phyloP scores from a whole-genome alignment of 92 coral and sea anemone species.

The Siderastrea radians region DNA sequence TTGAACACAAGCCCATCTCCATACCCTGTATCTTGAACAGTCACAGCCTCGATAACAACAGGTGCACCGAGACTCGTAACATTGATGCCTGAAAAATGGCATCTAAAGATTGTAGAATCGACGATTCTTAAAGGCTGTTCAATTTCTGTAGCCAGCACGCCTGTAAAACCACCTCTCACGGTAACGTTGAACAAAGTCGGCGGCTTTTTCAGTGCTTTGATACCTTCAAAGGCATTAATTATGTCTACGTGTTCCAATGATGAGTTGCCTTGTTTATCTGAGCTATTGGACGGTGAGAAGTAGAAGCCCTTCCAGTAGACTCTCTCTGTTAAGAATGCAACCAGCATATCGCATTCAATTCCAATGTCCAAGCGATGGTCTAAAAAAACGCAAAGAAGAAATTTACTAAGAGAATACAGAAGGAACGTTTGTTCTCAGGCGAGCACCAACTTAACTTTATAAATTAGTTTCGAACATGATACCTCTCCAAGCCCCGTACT shows the following conservation, averaged over 20 bases:
- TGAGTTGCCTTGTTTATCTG: not conserved
- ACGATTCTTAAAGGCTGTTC: not conserved
- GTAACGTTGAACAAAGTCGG: constrained; percentile 2
- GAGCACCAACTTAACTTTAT: too few relatives aligned
- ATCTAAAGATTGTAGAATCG: not conserved
- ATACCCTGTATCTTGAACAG: constrained; percentile 9
- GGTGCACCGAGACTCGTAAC: not conserved
- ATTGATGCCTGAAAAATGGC: not conserved
- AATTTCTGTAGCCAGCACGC: constrained; percentile 16
- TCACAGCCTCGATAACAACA: not conserved
- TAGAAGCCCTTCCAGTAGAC: constrained; percentile 58
- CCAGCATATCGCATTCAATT: constrained; percentile 41
- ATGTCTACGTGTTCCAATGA: constrained; percentile 37
- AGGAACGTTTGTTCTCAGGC: too few relatives aligned
- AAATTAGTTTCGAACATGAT: too few relatives aligned
- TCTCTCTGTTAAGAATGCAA: constrained; percentile 18
- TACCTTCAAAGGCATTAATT: constrained; percentile 17
- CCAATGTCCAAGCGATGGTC: constrained; percentile 39
- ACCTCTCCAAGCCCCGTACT: too few relatives aligned
- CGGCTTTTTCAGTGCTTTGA: constrained; percentile 3
- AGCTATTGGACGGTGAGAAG: constrained; percentile 11
- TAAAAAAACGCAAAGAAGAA: not conserved
- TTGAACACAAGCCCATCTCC: constrained; percentile 41
- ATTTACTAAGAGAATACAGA: too few relatives aligned
- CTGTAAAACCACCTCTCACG: not conserved